Evolutionary conservation across 2,113 vertebrate species (phyloP).

Genomic region (Verasper variegatus): DNA sequence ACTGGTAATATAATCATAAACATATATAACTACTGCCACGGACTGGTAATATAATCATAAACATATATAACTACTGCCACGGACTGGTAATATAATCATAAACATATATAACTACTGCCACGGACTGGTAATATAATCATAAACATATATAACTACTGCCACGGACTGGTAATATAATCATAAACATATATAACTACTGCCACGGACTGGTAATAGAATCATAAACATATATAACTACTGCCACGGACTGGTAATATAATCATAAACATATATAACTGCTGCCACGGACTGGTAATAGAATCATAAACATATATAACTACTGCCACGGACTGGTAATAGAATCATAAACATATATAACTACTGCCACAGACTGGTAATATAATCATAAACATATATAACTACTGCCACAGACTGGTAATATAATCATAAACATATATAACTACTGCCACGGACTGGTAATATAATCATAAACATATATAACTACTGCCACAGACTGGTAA

Average conservation of each 20-base stretch:
- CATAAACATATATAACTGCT: slow-evolving; percentile 74
- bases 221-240: not conserved
- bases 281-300: slow-evolving; percentile 68
- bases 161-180: slow-evolving; percentile 62
- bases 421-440: not conserved
- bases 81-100: not conserved
- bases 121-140: not conserved
- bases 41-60: slow-evolving; percentile 57
- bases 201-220: not conserved
- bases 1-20: not conserved
- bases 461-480: not conserved
- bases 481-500: not conserved
- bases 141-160: slow-evolving; percentile 76
- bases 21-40: slow-evolving; percentile 77
- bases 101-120: not conserved
- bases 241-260: not conserved
- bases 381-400: not conserved
- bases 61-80: not conserved
- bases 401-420: not conserved
- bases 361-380: no score
- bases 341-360: not conserved
- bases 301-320: not conserved
- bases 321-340: not conserved
- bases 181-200: not conserved
- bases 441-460: no score